These are phyloP conservation scores for Margarornis squamiger DNA, from an alignment of 2,797 vertebrate species.

Conservation along the genomic window DNA sequence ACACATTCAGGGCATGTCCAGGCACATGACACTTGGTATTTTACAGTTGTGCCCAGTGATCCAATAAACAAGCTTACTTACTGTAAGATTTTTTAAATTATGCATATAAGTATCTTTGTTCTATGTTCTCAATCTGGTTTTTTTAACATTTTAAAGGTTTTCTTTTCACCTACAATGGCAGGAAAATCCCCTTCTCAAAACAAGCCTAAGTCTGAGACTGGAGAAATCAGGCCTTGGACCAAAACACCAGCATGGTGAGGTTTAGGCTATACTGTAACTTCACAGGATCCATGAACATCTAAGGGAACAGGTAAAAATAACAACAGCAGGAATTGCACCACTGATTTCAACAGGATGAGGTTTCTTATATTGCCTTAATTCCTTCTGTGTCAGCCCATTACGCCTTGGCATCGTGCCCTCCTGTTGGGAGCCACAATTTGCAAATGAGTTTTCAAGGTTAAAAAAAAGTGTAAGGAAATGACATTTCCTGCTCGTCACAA, in stretches of 20 bases:
- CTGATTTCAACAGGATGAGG: not conserved
- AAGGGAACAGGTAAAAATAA: not conserved
- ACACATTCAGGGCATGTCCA: not conserved
- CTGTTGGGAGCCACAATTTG: not conserved
- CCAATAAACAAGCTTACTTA: not conserved
- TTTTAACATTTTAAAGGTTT: not conserved
- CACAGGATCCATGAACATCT: not conserved
- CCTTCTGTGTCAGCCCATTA: not conserved
- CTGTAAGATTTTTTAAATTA: not conserved
- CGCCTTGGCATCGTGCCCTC: slow-evolving; percentile 15
- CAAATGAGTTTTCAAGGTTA: slow-evolving; percentile 28
- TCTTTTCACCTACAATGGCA: not conserved
- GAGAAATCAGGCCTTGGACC: not conserved
- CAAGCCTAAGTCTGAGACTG: not conserved
- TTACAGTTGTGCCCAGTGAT: not conserved
- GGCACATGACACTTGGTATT: not conserved
- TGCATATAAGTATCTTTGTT: not conserved
- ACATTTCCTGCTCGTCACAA: not conserved
- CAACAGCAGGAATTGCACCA: not conserved
- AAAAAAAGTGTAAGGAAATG: not conserved
- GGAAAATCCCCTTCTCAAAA: not conserved
- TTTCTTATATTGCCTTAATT: not conserved
- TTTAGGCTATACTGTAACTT: not conserved
- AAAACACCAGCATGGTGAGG: not conserved
- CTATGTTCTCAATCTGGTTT: not conserved